These are phyloP conservation scores for Serripes groenlandicus DNA, from an alignment of 2,888 invertebrate species.

Conservation along the genomic window DNA sequence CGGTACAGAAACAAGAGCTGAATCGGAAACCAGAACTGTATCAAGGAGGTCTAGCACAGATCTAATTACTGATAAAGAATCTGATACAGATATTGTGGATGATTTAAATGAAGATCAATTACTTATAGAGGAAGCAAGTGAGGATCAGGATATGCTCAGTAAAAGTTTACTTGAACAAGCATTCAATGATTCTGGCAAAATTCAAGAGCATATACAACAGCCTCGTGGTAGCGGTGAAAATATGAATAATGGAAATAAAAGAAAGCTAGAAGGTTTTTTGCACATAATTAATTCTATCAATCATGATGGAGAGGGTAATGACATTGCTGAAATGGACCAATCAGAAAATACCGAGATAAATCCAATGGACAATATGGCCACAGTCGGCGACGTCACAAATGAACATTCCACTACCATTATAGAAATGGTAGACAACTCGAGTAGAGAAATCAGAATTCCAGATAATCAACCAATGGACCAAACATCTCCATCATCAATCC, in stretches of 20 bases:
- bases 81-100: constrained; percentile 18
- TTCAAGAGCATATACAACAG: constrained; percentile 12
- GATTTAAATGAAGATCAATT: constrained; percentile 14
- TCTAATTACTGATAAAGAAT: constrained; percentile 25
- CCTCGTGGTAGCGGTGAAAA: neutral
- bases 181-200: neutral
- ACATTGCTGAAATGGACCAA: constrained; percentile 33
- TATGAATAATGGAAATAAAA: neutral
- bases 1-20: constrained; percentile 39
- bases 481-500: neutral
- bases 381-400: neutral
- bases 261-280: neutral
- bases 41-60: constrained; percentile 41
- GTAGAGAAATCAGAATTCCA: constrained; percentile 10
- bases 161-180: constrained; percentile 29
- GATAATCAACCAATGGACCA: neutral
- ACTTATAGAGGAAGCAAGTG: constrained; percentile 13
- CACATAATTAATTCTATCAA: neutral
- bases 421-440: constrained; percentile 7
- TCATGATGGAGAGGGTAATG: neutral
- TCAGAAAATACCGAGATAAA: neutral
- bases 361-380: neutral
- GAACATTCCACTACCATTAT: neutral
- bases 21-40: constrained; percentile 31
- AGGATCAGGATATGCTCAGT: constrained; percentile 39